Conservation (phyloP, 2,113 vertebrate species). For the Dipodomys stephensi region DNA sequence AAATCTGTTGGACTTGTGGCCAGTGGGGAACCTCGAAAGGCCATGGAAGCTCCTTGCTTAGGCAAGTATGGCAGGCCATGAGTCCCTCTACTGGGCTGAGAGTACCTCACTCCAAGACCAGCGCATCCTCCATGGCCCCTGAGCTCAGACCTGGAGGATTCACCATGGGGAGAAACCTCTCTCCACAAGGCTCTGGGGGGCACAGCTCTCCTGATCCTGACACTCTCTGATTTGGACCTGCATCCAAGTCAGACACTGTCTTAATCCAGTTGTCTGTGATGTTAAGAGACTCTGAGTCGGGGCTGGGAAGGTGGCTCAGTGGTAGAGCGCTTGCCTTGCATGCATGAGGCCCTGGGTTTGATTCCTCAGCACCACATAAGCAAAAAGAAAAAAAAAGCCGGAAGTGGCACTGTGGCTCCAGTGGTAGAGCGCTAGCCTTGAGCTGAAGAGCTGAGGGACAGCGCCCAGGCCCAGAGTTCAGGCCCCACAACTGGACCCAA, state of each 20-base stretch:
- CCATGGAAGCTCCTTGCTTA: neutral
- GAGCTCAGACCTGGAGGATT: neutral
- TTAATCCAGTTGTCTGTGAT: neutral
- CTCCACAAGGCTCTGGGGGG: neutral
- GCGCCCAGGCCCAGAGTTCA: no score
- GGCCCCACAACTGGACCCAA: no score
- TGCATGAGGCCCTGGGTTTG: no score
- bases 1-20: neutral
- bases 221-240: neutral
- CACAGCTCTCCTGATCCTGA: neutral
- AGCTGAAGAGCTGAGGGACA: no score
- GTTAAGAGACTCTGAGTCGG: no score
- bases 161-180: neutral
- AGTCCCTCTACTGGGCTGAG: accelerated
- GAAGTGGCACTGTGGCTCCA: no score
- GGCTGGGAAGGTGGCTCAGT: no score
- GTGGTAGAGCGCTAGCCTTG: no score
- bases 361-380: no score
- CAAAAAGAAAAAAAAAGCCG: no score
- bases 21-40: neutral
- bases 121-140: neutral
- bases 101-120: neutral
- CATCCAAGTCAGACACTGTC: neutral
- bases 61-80: neutral
- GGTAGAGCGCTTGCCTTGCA: no score